Base-by-base conservation (phyloP, 1,140 invertebrate genomes). In the Microplitis demolitor region DNA sequence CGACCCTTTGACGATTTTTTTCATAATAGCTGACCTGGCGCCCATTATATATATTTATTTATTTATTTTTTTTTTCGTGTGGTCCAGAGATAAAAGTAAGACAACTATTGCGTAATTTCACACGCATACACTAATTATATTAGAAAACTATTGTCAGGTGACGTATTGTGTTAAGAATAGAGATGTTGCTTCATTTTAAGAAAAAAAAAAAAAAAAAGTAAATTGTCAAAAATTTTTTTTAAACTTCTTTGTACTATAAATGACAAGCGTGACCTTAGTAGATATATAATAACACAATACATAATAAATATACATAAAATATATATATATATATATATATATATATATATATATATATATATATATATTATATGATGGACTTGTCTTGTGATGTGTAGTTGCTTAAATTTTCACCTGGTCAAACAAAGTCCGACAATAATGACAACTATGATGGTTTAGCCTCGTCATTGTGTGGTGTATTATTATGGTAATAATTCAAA, bases 391-490 rank as follows among this genome's bases (percentile, higher is more conserved):
- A 73, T 68, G 73, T 74, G 39, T 45, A 9, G 6, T 45, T 11
- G 39, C 5, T 11, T 78, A 78, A 75, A 82, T 81, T 86, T 85
- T 85, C 84, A 86, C 84, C 85, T 87, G 84, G 80, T 83, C 83
- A 87, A 87, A 87, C 80, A 87, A 81, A 76, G 78, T 77, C 72
- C 66, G 69, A 67, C 50, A 73, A 51, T 78, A 76, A 76, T 78
- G 78, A 76, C 74, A 45, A 45, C 39, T 45, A 24, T 24, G 24
- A 24, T 24, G 39, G 13, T 9, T 64, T 3, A 39, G 33, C 58
- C 50, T 78, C 79, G 82, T 86, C 83, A 86, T 87, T 86, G 82
- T 87, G 79, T 87, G 86, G 37, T 87, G 83, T 81, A 85, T 87
- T 86, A 84, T 87, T 85, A 87, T 86, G 84, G 84, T 87, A 87